These are phyloP conservation scores for Byasa hedistus DNA, from an alignment of 2,888 invertebrate species.

Conservation along the genomic window DNA sequence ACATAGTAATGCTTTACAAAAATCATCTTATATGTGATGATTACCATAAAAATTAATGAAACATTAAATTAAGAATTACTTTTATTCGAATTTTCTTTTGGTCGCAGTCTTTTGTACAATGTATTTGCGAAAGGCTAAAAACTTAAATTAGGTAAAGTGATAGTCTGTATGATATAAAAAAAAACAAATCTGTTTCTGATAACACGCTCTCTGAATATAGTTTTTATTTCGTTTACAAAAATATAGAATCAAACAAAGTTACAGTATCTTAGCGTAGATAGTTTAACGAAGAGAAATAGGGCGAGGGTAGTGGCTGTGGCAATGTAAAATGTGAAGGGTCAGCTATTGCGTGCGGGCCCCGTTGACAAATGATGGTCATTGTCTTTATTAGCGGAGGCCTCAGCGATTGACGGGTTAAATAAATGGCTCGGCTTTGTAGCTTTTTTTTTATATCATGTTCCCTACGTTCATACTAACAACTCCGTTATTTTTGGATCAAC, in stretches of 20 bases:
- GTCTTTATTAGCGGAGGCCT: constrained; percentile 60
- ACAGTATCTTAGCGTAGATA: not conserved
- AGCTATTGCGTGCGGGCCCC: constrained; percentile 39
- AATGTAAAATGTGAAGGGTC: constrained; percentile 26
- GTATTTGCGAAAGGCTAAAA: no score
- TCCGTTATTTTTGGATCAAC: no score
- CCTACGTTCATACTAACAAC: not conserved
- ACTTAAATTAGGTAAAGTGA: no score
- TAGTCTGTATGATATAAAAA: no score
- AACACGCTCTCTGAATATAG: no score
- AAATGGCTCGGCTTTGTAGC: constrained; percentile 9
- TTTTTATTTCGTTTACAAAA: not conserved
- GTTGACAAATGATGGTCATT: constrained; percentile 70
- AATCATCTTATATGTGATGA: no score
- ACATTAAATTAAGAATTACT: no score
- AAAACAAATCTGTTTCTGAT: no score
- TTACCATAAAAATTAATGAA: no score
- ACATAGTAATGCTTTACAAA: no score
- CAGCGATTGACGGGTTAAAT: constrained; percentile 35
- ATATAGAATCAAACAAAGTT: not conserved
- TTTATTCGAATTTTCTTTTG: no score
- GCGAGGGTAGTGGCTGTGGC: constrained; percentile 5
- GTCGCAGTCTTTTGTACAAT: no score
- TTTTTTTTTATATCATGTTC: constrained; percentile 6
- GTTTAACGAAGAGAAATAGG: constrained; percentile 12